phyloP scores from a whole-genome alignment of 2,113 vertebrate genomes.

The Sebastes schlegelii region DNA sequence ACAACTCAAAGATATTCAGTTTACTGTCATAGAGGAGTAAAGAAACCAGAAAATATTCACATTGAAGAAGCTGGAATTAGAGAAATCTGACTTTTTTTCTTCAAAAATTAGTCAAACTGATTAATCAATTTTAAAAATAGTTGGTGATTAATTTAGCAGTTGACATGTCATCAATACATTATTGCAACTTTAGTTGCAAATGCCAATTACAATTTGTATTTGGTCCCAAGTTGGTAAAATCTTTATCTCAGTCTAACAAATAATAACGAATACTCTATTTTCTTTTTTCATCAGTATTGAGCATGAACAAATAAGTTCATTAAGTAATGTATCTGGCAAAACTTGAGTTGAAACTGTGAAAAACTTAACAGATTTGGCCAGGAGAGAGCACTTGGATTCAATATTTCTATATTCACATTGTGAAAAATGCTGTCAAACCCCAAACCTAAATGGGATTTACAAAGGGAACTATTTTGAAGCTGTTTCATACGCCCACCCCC shows the following conservation, averaged over 20 bases:
- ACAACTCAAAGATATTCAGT: too few species aligned
- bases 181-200: not conserved
- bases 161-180: too few species aligned
- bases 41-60: too few species aligned
- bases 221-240: not conserved
- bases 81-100: too few species aligned
- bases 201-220: not conserved
- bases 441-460: constrained; percentile 49
- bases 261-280: not conserved
- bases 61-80: too few species aligned
- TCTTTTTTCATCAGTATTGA: not conserved
- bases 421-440: constrained; percentile 18
- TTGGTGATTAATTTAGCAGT: too few species aligned
- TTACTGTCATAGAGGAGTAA: too few species aligned
- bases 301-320: not conserved
- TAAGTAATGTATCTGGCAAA: not conserved
- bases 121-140: too few species aligned
- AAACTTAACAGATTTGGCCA: not conserved
- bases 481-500: constrained; percentile 57
- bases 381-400: not conserved
- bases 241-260: not conserved
- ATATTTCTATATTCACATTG: constrained; percentile 15
- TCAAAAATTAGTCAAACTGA: too few species aligned
- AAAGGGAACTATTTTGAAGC: constrained; percentile 65
- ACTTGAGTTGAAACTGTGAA: not conserved